A percentile compares a stretch with the other conserved stretches of the same genome.
phyloP scores from a whole-genome alignment of 2,888 invertebrate species.

The Lasioglossum calceatum region DNA sequence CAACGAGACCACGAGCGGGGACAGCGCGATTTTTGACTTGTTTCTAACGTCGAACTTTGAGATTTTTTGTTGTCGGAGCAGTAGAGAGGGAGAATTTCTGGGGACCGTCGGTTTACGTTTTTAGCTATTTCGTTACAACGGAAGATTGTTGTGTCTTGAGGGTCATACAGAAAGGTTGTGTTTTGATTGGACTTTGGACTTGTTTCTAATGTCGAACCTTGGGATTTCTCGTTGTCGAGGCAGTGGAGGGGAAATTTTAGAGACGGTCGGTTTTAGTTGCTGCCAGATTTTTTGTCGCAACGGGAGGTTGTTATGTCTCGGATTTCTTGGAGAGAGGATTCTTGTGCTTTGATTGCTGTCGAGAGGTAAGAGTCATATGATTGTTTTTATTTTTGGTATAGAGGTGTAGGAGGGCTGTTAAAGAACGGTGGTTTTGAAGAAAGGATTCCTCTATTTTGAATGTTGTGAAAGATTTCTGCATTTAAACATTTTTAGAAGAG shows the following conservation, averaged over 20 bases:
- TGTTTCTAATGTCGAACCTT: background rate
- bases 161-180: background rate
- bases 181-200: background rate
- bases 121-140: background rate
- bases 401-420: background rate
- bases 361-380: background rate
- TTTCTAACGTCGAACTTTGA: background rate
- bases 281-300: too few relatives aligned
- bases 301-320: too few relatives aligned
- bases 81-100: background rate
- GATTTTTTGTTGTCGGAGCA: background rate
- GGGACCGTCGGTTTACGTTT: too few relatives aligned
- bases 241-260: background rate
- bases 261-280: too few relatives aligned
- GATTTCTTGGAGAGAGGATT: too few relatives aligned
- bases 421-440: too few relatives aligned
- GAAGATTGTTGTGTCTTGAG: background rate
- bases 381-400: background rate
- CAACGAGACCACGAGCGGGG: constrained; percentile 14
- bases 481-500: too few relatives aligned
- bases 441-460: background rate
- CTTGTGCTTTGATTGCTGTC: too few relatives aligned
- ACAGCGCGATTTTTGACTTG: constrained; percentile 35
- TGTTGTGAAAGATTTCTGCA: background rate
- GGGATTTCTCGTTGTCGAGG: background rate